Conservation (phyloP, 2,797 vertebrate genomes). For the Hapalemur alaotrensis region DNA sequence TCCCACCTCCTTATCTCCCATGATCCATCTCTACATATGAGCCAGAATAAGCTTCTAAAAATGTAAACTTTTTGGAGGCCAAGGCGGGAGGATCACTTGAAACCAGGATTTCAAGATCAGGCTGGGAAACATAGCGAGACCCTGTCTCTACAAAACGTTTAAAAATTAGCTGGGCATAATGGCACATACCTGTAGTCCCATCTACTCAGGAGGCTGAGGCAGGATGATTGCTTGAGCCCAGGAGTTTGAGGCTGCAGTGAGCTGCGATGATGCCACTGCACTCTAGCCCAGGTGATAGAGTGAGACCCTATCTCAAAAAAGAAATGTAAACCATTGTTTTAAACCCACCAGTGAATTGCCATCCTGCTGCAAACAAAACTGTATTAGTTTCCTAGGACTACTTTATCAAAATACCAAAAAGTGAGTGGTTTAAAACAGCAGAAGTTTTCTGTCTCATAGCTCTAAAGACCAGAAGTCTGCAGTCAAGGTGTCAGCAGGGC, state of each 20-base stretch:
- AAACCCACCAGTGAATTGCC: not conserved
- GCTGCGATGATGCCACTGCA: not conserved
- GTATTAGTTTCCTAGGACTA: not conserved
- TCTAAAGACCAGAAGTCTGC: not conserved
- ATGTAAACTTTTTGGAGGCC: not conserved
- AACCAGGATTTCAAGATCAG: not conserved
- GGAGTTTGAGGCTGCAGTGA: not conserved
- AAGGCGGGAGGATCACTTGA: not conserved
- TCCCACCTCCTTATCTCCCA: not conserved
- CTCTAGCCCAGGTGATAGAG: not conserved
- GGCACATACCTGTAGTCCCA: not conserved
- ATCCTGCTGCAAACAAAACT: not conserved
- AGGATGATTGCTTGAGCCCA: not conserved
- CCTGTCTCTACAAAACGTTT: not conserved
- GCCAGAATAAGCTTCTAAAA: constrained; percentile 4
- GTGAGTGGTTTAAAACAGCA: not conserved
- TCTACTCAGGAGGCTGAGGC: not conserved
- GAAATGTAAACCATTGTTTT: not conserved
- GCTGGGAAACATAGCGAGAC: not conserved
- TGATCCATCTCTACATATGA: not conserved
- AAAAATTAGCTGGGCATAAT: not conserved
- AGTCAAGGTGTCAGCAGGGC: not conserved
- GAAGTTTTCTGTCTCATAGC: not conserved
- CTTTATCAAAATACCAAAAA: not conserved
- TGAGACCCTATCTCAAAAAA: not conserved